phyloP scores from a whole-genome alignment of 1,140 invertebrate genomes.

The Formica selysi region DNA sequence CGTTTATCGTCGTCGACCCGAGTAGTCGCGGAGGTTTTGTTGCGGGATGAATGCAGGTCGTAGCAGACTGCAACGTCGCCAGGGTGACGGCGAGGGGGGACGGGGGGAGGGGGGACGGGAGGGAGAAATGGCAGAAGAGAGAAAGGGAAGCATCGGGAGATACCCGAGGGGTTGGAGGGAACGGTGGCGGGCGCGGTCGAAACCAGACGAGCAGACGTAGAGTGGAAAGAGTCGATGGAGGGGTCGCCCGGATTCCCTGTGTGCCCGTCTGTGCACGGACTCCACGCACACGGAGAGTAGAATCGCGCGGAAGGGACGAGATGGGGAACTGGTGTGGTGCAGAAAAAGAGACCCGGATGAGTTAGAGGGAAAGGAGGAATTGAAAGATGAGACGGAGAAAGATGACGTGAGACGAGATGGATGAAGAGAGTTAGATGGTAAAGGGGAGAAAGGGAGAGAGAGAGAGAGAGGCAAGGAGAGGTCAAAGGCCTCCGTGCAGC shows the following conservation, averaged over 20 bases:
- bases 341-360: slow-evolving; percentile 42
- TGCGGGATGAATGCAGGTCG: slow-evolving; percentile 85
- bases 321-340: not conserved
- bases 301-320: slow-evolving; percentile 41
- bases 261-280: slow-evolving; percentile 22
- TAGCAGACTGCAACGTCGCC: slow-evolving; percentile 68
- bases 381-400: slow-evolving; percentile 62
- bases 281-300: slow-evolving; percentile 53
- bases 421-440: slow-evolving; percentile 65
- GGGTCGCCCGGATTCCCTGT: slow-evolving; percentile 59
- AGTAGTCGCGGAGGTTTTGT: slow-evolving; percentile 79
- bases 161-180: slow-evolving; percentile 54
- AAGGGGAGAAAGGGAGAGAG: slow-evolving; percentile 63
- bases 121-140: slow-evolving; percentile 21
- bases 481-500: slow-evolving; percentile 85
- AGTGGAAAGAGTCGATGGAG: slow-evolving; percentile 69
- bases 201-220: slow-evolving; percentile 71
- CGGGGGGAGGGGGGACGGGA: not conserved
- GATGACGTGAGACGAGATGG: slow-evolving; percentile 63
- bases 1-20: slow-evolving; percentile 79
- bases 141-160: not conserved
- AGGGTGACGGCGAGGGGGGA: slow-evolving; percentile 1
- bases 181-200: slow-evolving; percentile 62
- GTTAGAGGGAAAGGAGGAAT: slow-evolving; percentile 43
- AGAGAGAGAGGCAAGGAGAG: slow-evolving; percentile 71